Evolutionary conservation across 2,113 vertebrate species (phyloP).

Genomic region (Australoheros scitulus): DNA sequence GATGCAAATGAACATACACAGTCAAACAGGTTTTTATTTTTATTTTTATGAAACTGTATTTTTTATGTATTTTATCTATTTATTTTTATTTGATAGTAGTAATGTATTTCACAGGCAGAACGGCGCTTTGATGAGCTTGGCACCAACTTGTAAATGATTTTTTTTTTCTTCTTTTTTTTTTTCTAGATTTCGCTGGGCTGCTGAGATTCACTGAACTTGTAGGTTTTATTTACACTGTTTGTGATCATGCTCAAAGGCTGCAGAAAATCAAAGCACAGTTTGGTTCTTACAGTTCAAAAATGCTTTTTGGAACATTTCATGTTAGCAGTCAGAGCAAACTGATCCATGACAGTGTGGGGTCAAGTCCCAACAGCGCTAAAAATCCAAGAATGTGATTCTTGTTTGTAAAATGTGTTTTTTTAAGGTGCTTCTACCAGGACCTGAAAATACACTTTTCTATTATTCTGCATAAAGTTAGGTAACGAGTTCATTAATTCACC

Average conservation of each 20-base stretch:
- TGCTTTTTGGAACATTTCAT: conserved; percentile 8
- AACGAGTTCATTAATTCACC: not conserved
- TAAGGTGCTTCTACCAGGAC: not conserved
- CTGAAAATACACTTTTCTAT: not conserved
- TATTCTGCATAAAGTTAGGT: conserved; percentile 1
- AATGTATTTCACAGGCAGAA: not conserved
- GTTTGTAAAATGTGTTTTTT: not conserved
- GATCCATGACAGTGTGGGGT: conserved; percentile 4
- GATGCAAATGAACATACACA: conserved; percentile 11
- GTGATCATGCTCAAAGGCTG: not conserved
- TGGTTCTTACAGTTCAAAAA: conserved; percentile 10
- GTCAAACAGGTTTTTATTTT: not conserved
- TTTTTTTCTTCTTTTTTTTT: not conserved
- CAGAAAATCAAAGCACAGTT: conserved; percentile 20
- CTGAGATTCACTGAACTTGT: not conserved
- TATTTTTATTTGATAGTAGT: not conserved
- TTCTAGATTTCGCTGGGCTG: not conserved
- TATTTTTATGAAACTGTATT: not conserved
- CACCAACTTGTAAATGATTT: not conserved
- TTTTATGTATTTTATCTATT: not conserved
- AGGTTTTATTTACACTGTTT: not conserved
- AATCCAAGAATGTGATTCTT: not conserved
- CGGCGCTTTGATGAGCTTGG: not conserved
- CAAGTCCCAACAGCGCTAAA: conserved; percentile 1
- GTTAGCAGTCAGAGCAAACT: conserved; percentile 14